Evolutionary conservation across 2,797 vertebrate species (phyloP).

Genomic region (Naso thynnoides): DNA sequence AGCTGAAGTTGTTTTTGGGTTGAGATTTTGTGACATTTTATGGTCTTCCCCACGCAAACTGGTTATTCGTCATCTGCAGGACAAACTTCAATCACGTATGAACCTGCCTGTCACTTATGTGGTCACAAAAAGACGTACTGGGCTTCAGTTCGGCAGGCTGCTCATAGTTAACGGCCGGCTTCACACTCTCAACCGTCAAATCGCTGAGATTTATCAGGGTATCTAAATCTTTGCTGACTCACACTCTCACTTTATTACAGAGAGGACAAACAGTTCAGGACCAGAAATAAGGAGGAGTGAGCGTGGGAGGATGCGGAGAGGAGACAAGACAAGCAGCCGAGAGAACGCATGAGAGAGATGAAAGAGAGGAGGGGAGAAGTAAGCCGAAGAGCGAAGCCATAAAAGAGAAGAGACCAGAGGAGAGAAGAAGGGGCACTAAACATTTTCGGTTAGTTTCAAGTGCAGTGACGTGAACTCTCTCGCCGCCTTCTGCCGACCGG

Average conservation of each 20-base stretch:
- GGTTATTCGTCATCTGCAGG: slow-evolving; percentile 13
- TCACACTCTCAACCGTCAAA: slow-evolving; percentile 31
- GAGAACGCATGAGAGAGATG: background rate
- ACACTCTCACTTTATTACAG: slow-evolving; percentile 50
- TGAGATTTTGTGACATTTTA: background rate
- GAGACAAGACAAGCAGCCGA: background rate
- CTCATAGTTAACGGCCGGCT: slow-evolving; percentile 47
- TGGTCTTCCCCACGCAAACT: too few species aligned
- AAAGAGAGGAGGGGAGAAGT: background rate
- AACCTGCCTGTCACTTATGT: slow-evolving; percentile 20
- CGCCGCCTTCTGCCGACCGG: slow-evolving; percentile 49
- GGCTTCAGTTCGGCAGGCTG: slow-evolving; percentile 23
- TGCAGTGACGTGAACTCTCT: slow-evolving; percentile 42
- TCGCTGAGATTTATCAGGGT: slow-evolving; percentile 49
- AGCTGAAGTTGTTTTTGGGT: background rate
- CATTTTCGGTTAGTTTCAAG: slow-evolving; percentile 24
- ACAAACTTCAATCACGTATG: slow-evolving; percentile 36
- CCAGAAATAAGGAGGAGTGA: slow-evolving; percentile 27
- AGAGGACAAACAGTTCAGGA: slow-evolving; percentile 19
- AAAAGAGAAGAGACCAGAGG: background rate
- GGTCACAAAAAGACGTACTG: slow-evolving; percentile 26
- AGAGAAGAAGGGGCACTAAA: slow-evolving; percentile 1
- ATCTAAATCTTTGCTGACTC: slow-evolving; percentile 62
- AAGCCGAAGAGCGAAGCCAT: background rate
- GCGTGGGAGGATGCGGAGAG: background rate